Base-by-base conservation (phyloP, 2,113 vertebrate species). In the Poeciliopsis retropinna region DNA sequence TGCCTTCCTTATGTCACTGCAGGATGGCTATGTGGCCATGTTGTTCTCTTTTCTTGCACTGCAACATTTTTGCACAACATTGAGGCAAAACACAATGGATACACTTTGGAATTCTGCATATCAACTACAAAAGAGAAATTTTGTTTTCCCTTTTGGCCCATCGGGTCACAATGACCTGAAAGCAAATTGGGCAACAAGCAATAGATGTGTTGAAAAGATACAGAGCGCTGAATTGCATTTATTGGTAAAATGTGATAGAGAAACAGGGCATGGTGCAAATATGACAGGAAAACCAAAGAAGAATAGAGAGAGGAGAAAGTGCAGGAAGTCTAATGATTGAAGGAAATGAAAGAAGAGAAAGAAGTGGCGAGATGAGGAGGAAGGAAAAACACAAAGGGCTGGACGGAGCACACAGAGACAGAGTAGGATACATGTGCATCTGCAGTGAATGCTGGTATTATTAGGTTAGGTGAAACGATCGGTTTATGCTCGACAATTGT, bases 401-500 rank as follows among this genome's bases (percentile, higher is more conserved):
- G 60, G 64, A 39, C 44, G 29, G 65, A 73, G 78, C 47, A 65
- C 62, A n/a, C 27, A 47, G 72, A 73, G 68, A 60, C 64, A 8
- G 29, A 75, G 80, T 28, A 10, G 72, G 70, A 66, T 44, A 63
- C 34, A 51, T 83, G 71, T 32, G 65, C 37, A 76, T 80, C 80
- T 73, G 76, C 74, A 29, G 69, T 69, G 81, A 83, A 78, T 66
- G 82, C 68, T 71, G 76, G 81, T 72, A 66, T 88, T 88, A 86
- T 85, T 88, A 82, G 78, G 87, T 87, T 80, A 78, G 76, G 73
- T 70, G 80, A 89, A 91, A 92, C 73, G 79, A 89, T 90, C 28
- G 83, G 82, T 91, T 87, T 75, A 60, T 75, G 74, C 78, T 68
- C 34, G 73, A 82, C 83, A 74, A 85, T 81, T 71, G 76, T 79